Evolutionary conservation across 2,797 vertebrate genomes (phyloP).

Genomic region (Myripristis jacobus): DNA sequence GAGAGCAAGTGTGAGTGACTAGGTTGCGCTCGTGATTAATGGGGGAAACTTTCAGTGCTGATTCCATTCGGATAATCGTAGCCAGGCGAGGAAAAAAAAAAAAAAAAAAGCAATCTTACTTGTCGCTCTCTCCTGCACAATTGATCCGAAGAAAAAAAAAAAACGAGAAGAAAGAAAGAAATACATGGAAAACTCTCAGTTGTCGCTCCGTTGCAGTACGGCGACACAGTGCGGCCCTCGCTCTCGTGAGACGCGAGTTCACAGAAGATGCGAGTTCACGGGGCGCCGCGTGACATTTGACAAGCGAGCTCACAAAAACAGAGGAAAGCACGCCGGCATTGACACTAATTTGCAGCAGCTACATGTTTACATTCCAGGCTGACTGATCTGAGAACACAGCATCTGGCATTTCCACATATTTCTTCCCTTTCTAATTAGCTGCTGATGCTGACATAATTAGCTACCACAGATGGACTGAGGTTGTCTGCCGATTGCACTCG

Average conservation of each 20-base stretch:
- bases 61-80: conserved; percentile 65
- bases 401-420: conserved; percentile 73
- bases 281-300: not conserved
- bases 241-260: too few relatives aligned
- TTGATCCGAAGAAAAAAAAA: conserved; percentile 47
- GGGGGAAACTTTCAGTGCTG: conserved; percentile 62
- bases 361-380: conserved; percentile 53
- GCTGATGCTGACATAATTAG: conserved; percentile 68
- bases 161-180: too few relatives aligned
- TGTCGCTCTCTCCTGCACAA: conserved; percentile 63
- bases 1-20: conserved; percentile 44
- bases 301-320: not conserved
- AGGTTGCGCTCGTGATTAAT: conserved; percentile 73
- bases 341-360: conserved; percentile 50
- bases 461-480: conserved; percentile 68
- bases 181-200: conserved; percentile 54
- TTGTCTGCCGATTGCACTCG: conserved; percentile 57
- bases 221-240: not conserved
- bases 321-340: conserved; percentile 11
- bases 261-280: not conserved
- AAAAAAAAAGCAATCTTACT: conserved; percentile 65
- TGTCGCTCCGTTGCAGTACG: conserved; percentile 30
- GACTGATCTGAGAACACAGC: conserved; percentile 73
- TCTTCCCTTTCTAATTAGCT: conserved; percentile 68
- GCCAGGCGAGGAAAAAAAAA: conserved; percentile 35